These are phyloP conservation scores for Hemistola chrysoprasaria DNA, from an alignment of 2,888 invertebrate species.

Conservation along the genomic window DNA sequence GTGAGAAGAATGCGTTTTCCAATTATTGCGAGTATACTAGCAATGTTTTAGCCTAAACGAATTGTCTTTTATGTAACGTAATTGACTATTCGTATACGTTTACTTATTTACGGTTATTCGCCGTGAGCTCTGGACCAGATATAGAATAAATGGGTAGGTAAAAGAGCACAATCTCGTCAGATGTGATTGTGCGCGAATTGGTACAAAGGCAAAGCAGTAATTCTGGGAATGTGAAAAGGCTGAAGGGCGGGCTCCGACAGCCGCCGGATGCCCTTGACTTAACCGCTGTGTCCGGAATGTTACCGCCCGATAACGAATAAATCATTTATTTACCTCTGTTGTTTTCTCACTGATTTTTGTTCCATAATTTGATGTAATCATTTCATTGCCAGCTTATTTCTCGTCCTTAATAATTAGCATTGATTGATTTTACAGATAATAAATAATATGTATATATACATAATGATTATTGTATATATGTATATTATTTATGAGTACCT, in stretches of 20 bases:
- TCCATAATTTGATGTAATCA: slow-evolving; percentile 8
- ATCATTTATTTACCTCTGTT: slow-evolving; percentile 24
- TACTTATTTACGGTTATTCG: slow-evolving; percentile 16
- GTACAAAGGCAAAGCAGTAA: slow-evolving; percentile 41
- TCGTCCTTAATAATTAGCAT: no score
- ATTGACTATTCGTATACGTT: slow-evolving; percentile 10
- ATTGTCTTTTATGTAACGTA: slow-evolving; percentile 4
- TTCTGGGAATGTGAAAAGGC: slow-evolving; percentile 44
- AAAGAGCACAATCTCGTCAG: slow-evolving; percentile 26
- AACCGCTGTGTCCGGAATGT: slow-evolving; percentile 32
- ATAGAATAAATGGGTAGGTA: slow-evolving; percentile 23
- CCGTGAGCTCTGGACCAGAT: slow-evolving; percentile 9
- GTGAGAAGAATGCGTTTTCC: slow-evolving; percentile 21
- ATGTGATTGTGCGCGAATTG: slow-evolving; percentile 31
- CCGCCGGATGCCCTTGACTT: slow-evolving; percentile 64
- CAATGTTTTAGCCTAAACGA: slow-evolving; percentile 8
- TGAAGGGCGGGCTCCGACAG: slow-evolving; percentile 39
- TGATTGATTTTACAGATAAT: no score
- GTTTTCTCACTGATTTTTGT: slow-evolving; percentile 26
- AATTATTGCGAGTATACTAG: slow-evolving; percentile 15
- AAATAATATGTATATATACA: no score
- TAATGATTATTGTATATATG: no score
- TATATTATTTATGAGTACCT: no score
- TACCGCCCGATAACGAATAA: slow-evolving; percentile 37
- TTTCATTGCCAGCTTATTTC: no score